phyloP scores from a whole-genome alignment of 2,888 invertebrate species.

The Galerucella pusilla region DNA sequence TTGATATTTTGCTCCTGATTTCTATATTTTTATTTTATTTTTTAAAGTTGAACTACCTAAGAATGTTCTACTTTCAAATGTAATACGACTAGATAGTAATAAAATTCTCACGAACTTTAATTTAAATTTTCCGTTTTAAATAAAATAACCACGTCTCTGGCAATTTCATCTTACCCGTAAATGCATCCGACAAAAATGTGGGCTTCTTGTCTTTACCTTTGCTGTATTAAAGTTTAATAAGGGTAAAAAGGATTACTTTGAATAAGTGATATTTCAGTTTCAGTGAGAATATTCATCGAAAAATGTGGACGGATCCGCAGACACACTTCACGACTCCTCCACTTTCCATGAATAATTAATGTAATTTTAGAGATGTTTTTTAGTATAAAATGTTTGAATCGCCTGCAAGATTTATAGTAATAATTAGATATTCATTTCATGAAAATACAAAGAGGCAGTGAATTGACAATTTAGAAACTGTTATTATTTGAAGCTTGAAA shows the following conservation, averaged over 20 bases:
- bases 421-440: neutral
- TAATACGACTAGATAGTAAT: no score
- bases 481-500: no score
- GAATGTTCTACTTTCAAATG: no score
- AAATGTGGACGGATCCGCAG: slow-evolving; percentile 36
- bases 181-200: neutral
- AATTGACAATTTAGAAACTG: no score
- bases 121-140: neutral
- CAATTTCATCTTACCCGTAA: neutral
- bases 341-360: slow-evolving; percentile 40
- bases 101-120: neutral
- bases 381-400: neutral
- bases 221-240: slow-evolving; percentile 44
- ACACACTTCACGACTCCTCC: slow-evolving; percentile 20
- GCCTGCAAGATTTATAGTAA: neutral
- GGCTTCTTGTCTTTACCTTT: slow-evolving; percentile 6
- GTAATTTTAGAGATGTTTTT: slow-evolving; percentile 26
- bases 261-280: slow-evolving; percentile 47
- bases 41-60: no score
- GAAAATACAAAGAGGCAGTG: no score
- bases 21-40: no score
- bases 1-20: no score
- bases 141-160: neutral
- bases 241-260: slow-evolving; percentile 47
- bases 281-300: slow-evolving; percentile 43